Base-by-base conservation (phyloP, 2,113 vertebrate genomes). In the Anthoscopus minutus region DNA sequence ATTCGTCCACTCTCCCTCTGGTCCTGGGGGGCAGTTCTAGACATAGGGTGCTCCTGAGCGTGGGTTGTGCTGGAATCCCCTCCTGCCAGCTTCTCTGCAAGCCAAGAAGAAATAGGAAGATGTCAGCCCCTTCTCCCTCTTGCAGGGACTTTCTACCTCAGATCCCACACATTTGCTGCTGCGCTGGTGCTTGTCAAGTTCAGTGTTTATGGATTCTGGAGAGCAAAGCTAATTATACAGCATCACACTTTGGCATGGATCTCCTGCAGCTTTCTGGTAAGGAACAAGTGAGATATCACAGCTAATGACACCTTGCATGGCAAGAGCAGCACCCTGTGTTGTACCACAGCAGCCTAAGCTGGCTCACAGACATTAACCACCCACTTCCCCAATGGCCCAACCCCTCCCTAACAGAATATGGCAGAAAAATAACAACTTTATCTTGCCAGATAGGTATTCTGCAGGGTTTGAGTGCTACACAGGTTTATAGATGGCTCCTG, bases 71-170 rank as follows among this genome's bases (percentile, higher is more conserved):
- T 74, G 57, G 84, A 70, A 9, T 97, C 94, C 51, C 96, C 96
- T 86, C 96, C 97, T 31, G 81, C 88, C 62, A 98, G 94, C 56
- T 96, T 97, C 72, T 98, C 98, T 98, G 81, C 2, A 25, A 80
- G 47, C 35, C 72, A 70, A 31, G 23, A 54, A 31, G 23, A 88
- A 42, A 92, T 3, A 58, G 1, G 11, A 76, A 81, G 17, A 73
- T 3, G 4, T 74, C 86, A 92, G 69, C 38, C 47, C n/a, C 8
- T 88, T 86, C 47, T 93, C 45, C 35, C 30, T 94, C 76, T 51
- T 60, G 67, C 47, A 71, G 0, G 0, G 42, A 33, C 57, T 81
- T 86, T 66, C 72, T 71, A 28, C 56, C 47, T 62, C 64, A 51
- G 72, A 73, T 54, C 16, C 27, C 3, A 5, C 25, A 58, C 0